Percentiles rank a stretch among this genome's conserved stretches.
Evolutionary conservation across 2,113 vertebrate species (phyloP).

Genomic region (Formicarius rufipectus): DNA sequence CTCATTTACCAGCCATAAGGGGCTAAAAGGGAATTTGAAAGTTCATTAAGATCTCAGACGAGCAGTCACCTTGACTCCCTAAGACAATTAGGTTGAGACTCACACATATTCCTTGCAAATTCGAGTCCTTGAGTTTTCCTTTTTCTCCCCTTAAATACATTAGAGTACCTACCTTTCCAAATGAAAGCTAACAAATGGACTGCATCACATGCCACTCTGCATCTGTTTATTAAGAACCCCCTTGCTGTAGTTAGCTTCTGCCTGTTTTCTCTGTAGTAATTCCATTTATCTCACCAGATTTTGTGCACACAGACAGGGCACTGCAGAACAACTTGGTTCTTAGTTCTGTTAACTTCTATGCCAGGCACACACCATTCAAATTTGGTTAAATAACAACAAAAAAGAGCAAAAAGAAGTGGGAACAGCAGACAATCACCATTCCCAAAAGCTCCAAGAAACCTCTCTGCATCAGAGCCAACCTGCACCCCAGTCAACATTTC

Average conservation of each 20-base stretch:
- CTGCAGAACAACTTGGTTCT: neutral
- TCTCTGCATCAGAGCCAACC: neutral
- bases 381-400: neutral
- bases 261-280: neutral
- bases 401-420: neutral
- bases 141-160: neutral
- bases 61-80: fast-evolving
- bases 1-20: neutral
- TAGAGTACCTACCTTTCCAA: neutral
- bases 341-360: neutral
- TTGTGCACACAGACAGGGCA: too few species aligned
- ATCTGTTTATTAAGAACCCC: neutral
- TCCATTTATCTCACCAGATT: neutral
- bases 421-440: neutral
- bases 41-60: neutral
- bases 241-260: neutral
- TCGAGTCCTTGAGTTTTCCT: neutral
- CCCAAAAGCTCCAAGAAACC: neutral
- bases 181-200: neutral
- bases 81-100: neutral
- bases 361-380: neutral
- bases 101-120: fast-evolving
- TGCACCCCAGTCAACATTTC: neutral
- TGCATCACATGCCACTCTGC: too few species aligned
- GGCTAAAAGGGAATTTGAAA: neutral